phyloP scores from a whole-genome alignment of 2,888 invertebrate genomes.

The Teleogryllus oceanicus region DNA sequence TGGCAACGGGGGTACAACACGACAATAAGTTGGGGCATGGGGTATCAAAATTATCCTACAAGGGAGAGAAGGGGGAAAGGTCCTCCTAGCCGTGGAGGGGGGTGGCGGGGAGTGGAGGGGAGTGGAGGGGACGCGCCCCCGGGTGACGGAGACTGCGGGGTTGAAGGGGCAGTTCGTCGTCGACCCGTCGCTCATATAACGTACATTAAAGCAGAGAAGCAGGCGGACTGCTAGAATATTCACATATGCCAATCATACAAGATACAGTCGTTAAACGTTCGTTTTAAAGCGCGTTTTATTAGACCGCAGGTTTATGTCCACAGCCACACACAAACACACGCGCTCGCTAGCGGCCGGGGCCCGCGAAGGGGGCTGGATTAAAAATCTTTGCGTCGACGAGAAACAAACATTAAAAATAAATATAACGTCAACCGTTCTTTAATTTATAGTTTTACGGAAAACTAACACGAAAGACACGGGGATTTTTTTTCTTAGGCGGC shows the following conservation, averaged over 20 bases:
- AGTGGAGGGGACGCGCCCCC: too few relatives aligned
- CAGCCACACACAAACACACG: neutral
- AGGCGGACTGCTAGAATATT: neutral
- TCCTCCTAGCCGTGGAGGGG: too few relatives aligned
- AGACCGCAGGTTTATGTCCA: constrained; percentile 2
- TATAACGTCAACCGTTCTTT: neutral
- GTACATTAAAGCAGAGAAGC: too few relatives aligned
- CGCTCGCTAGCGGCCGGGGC: neutral
- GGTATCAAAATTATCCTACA: too few relatives aligned
- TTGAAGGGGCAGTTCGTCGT: too few relatives aligned
- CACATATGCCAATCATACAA: constrained; percentile 4
- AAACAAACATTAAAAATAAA: neutral
- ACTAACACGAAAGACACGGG: neutral
- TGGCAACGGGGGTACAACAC: too few relatives aligned
- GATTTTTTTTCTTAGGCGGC: neutral
- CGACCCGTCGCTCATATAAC: too few relatives aligned
- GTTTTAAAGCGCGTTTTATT: neutral
- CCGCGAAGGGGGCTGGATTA: neutral
- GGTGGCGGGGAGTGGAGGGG: too few relatives aligned
- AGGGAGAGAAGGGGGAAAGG: too few relatives aligned
- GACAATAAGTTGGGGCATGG: too few relatives aligned
- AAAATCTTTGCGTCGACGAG: neutral
- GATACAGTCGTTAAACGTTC: neutral
- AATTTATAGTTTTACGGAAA: neutral
- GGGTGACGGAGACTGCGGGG: too few relatives aligned